phyloP scores from a whole-genome alignment of 1,140 invertebrate species.

The Trachelipus rathkii region DNA sequence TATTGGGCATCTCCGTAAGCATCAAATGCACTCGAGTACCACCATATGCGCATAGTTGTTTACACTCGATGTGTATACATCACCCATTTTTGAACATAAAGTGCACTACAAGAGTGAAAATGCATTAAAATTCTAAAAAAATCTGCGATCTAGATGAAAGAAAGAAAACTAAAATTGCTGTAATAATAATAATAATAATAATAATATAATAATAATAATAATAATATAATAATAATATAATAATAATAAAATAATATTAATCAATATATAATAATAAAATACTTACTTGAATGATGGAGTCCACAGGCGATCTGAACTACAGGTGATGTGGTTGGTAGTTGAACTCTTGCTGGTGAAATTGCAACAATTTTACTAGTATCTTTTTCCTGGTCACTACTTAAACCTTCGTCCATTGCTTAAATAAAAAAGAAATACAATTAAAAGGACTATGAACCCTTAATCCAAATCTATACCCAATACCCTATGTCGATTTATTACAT shows the following conservation, averaged over 20 bases:
- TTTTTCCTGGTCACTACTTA: conserved; percentile 51
- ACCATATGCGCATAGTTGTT: conserved; percentile 91
- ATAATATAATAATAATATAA: not conserved
- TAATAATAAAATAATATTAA: conserved; percentile 43
- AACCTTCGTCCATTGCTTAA: conserved; percentile 19
- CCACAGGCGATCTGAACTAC: conserved; percentile 55
- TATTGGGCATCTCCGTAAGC: conserved; percentile 68
- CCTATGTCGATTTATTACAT: no score
- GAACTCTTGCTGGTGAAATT: conserved; percentile 52
- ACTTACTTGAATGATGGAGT: conserved; percentile 55
- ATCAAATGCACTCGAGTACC: conserved; percentile 78
- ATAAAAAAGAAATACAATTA: no score
- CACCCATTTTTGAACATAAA: conserved; percentile 62
- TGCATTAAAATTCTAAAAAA: no score
- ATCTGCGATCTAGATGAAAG: no score
- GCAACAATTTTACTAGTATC: conserved; percentile 52
- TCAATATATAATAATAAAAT: conserved; percentile 43
- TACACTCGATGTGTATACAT: conserved; percentile 78
- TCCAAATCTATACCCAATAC: no score
- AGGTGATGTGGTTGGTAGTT: conserved; percentile 48
- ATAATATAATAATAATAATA: not conserved
- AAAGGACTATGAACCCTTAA: no score
- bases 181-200: no score
- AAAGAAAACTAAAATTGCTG: no score
- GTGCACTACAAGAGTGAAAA: conserved; percentile 28